Conservation (phyloP, 1,140 invertebrate species). For the Cyclargus thomasi region DNA sequence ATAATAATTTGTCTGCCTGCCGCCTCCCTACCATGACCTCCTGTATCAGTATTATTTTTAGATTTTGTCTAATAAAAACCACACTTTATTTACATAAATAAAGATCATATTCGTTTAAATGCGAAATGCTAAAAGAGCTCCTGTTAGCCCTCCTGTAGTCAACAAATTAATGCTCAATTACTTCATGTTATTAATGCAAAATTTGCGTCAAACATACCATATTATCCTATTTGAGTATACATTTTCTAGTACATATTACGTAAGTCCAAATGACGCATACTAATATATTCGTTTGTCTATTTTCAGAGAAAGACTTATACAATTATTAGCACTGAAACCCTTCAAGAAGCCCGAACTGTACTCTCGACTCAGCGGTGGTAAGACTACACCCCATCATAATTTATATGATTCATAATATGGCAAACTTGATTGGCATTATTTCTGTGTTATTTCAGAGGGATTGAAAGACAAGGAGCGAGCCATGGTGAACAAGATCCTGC, state of each 20-base stretch:
- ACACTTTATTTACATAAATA: too few relatives aligned
- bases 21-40: too few relatives aligned
- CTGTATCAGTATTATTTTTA: too few relatives aligned
- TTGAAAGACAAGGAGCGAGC: constrained; percentile 88
- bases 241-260: background rate
- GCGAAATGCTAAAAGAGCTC: too few relatives aligned
- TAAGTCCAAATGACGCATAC: background rate
- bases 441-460: constrained; percentile 82
- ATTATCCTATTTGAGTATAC: too few relatives aligned
- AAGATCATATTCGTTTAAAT: too few relatives aligned
- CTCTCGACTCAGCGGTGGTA: constrained; percentile 86
- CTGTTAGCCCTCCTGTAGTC: too few relatives aligned
- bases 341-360: constrained; percentile 95
- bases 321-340: constrained; percentile 91
- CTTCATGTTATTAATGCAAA: too few relatives aligned
- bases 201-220: too few relatives aligned
- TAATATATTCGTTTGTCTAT: constrained; percentile 19
- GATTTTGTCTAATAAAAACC: too few relatives aligned
- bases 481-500: constrained; percentile 83
- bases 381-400: constrained; percentile 31
- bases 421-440: constrained; percentile 28
- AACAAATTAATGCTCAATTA: too few relatives aligned
- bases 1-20: too few relatives aligned
- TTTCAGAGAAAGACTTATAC: constrained; percentile 92
- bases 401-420: constrained; percentile 10